Evolutionary conservation across 2,113 vertebrate species (phyloP), one percentile per base, ranked within the genome.

Genomic region (Leptocoma aspasia): DNA sequence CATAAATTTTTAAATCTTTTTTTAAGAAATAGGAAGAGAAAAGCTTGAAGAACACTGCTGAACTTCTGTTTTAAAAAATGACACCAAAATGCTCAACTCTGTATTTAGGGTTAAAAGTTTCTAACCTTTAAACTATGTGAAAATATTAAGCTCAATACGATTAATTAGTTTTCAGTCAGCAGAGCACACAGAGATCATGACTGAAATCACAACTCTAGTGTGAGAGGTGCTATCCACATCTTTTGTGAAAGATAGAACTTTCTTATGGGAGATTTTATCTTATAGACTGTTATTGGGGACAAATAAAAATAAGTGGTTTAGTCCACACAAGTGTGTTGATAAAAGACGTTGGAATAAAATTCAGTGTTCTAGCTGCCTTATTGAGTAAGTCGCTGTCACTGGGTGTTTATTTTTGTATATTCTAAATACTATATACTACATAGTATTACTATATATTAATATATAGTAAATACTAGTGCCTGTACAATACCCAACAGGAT

Each of bases 61-160:
- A 93, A 80, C 5, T 87, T 79, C 68, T 86, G 10, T 82, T 85
- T 45, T 44, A 49, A 83, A 80, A 78, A 63, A 50, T 21, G 6
- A 50, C 41, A 88, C 10, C 2, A 84, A 89, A 90, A 86, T 84
- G 71, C 71, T 95, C 79, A 86, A 47, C 72, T 92, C 49, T 78
- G 50, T 82, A 54, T 90, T 94, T 94, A 90, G 91, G 37, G 31
- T 90, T 87, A 91, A 84, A 87, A 78, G 41, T 86, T 86, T 96
- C 72, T 94, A 97, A 93, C 90, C 86, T 96, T 95, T 86, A 83
- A 92, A 92, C 53, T 56, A 75, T 57, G 56, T 59, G 77, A 90
- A 92, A 95, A 93, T 81, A 77, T 59, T 56, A 89, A 71, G 22
- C 52, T 93, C 47, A 68, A 70, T 78, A 37, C 33, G 70, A 78